Conservation (phyloP, 2,113 vertebrate genomes). For the Oryzias curvinotus region DNA sequence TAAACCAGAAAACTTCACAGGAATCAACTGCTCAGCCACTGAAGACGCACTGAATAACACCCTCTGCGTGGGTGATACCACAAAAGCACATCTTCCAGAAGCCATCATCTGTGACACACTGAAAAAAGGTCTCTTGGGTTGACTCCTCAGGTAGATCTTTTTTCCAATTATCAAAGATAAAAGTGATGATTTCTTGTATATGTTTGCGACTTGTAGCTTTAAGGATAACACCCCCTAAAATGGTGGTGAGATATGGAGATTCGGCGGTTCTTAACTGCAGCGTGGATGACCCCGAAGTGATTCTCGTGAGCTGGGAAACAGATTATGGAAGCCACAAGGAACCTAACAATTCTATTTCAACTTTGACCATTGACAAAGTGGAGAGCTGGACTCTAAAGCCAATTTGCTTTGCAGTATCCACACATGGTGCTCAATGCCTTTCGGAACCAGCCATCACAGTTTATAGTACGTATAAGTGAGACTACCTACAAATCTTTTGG, state of each 20-base stretch:
- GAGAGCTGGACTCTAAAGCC: not conserved
- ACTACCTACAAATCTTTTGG: not conserved
- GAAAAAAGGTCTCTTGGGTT: not conserved
- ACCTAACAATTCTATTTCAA: fast-evolving
- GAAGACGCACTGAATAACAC: not conserved
- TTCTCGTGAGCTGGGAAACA: conserved; percentile 40
- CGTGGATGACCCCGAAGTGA: fast-evolving
- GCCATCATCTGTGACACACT: not conserved
- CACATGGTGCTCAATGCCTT: fast-evolving
- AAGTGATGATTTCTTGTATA: conserved; percentile 3
- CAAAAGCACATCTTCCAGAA: not conserved
- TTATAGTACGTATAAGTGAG: conserved; percentile 58
- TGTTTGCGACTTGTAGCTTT: conserved; percentile 27
- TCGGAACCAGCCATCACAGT: conserved; percentile 11
- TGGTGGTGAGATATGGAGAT: conserved; percentile 49
- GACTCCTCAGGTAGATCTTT: not conserved
- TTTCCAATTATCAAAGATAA: not conserved
- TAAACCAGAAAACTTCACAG: fast-evolving
- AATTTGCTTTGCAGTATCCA: not conserved
- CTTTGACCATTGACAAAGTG: conserved; percentile 22
- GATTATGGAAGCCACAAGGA: fast-evolving
- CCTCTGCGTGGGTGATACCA: not conserved
- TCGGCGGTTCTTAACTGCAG: conserved; percentile 43
- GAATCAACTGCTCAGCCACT: conserved; percentile 14
- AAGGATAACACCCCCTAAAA: conserved; percentile 10